phyloP scores from a whole-genome alignment of 2,113 vertebrate genomes.

The Canis aureus region DNA sequence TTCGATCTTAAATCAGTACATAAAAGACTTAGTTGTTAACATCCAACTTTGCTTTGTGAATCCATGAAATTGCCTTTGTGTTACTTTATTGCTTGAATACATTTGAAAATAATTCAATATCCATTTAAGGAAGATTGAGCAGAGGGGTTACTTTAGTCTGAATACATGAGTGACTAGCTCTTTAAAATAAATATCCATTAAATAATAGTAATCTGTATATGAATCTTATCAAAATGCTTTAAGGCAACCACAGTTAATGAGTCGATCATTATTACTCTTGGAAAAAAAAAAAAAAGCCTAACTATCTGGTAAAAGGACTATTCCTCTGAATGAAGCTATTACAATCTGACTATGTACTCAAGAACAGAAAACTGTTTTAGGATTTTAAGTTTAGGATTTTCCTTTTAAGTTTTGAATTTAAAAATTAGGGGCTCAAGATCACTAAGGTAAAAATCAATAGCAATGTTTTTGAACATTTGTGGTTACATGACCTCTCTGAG shows the following conservation, averaged over 20 bases:
- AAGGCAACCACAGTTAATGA: constrained; percentile 41
- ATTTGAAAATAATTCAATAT: constrained; percentile 59
- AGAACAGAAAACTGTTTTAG: not conserved
- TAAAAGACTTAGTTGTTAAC: not conserved
- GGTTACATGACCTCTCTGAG: not conserved
- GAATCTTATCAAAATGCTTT: constrained; percentile 48
- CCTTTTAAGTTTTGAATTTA: not conserved
- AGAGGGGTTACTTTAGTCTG: constrained; percentile 37
- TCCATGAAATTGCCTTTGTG: not conserved
- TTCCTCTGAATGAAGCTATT: not conserved
- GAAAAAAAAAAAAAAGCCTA: not conserved
- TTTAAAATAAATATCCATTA: constrained; percentile 72
- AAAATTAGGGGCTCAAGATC: not conserved
- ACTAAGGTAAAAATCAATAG: not conserved
- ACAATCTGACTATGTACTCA: not conserved
- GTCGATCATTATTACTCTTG: constrained; percentile 42
- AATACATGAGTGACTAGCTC: constrained; percentile 22
- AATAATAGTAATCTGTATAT: constrained; percentile 49
- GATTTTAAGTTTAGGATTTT: not conserved
- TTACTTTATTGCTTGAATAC: not conserved
- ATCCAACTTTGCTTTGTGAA: not conserved
- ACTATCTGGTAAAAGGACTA: not conserved
- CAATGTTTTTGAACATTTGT: too few relatives aligned
- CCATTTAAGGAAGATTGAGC: constrained; percentile 24
- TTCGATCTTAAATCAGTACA: not conserved